Conservation (phyloP, 2,888 invertebrate genomes). For the Lamellibrachia satsuma region DNA sequence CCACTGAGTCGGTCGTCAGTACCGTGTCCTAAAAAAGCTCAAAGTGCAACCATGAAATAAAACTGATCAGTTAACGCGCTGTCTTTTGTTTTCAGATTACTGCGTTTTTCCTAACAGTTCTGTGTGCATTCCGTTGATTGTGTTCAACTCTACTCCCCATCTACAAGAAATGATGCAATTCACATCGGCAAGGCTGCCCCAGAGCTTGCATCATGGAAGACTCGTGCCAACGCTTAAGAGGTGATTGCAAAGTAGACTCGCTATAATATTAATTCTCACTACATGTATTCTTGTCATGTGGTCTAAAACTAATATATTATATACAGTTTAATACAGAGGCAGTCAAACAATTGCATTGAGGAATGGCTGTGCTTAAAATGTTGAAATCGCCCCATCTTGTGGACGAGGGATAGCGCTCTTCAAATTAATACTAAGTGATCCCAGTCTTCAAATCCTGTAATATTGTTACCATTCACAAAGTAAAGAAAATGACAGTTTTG, state of each 20-base stretch:
- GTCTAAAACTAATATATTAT: not conserved
- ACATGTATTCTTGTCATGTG: not conserved
- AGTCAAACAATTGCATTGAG: not conserved
- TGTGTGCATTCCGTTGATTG: not conserved
- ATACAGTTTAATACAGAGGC: not conserved
- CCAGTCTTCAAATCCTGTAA: no score
- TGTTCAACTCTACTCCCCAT: not conserved
- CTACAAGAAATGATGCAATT: slow-evolving; percentile 39
- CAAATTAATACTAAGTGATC: no score
- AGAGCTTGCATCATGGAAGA: slow-evolving; percentile 26
- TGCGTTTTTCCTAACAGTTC: slow-evolving; percentile 36
- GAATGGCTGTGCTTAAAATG: not conserved
- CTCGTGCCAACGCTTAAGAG: slow-evolving; percentile 23
- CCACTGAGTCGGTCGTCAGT: no score
- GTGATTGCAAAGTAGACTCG: not conserved
- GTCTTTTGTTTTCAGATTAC: slow-evolving; percentile 35
- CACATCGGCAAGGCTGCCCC: slow-evolving; percentile 17
- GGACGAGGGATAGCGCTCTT: no score
- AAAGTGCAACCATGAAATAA: no score
- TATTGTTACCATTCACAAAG: no score
- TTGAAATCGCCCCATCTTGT: no score
- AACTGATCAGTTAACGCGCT: no score
- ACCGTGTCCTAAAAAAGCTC: no score
- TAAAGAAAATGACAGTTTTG: not conserved
- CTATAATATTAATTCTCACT: not conserved